A percentile compares a stretch with the other conserved stretches of the same genome.
Evolutionary conservation across 2,888 invertebrate genomes (phyloP).

Genomic region (Mesorhabditis spiculigera): DNA sequence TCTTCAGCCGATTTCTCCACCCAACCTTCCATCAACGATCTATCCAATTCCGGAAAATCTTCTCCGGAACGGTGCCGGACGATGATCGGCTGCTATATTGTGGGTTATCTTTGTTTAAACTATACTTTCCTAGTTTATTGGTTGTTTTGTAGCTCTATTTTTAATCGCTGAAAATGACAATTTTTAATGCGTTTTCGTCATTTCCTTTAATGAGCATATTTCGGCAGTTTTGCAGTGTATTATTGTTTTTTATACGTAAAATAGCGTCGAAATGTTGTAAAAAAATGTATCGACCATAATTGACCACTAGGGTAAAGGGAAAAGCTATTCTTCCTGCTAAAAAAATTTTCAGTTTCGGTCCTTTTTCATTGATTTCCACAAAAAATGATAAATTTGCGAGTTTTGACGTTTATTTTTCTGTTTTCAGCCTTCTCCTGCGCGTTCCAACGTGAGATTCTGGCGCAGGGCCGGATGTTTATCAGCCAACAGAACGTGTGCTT

Average conservation of each 20-base stretch:
- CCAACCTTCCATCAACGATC: constrained; percentile 38
- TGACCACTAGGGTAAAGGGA: no score
- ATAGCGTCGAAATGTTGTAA: no score
- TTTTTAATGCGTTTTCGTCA: no score
- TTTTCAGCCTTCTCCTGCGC: constrained; percentile 91
- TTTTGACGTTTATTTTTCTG: neutral
- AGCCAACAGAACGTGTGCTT: constrained; percentile 93
- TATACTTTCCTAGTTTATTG: no score
- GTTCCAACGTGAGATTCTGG: constrained; percentile 87
- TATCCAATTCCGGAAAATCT: constrained; percentile 31
- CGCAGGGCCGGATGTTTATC: constrained; percentile 90
- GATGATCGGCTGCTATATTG: constrained; percentile 34
- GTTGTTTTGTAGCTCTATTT: no score
- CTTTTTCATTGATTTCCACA: neutral
- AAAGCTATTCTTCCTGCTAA: neutral
- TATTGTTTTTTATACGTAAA: no score
- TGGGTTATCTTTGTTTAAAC: neutral
- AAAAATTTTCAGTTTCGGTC: neutral
- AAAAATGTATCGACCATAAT: no score
- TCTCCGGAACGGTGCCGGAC: constrained; percentile 27
- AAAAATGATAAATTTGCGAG: neutral
- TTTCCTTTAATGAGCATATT: no score
- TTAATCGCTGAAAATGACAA: no score
- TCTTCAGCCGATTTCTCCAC: constrained; percentile 29
- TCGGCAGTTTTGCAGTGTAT: no score